phyloP scores from a whole-genome alignment of 2,888 invertebrate species.

The Tetrapedia diversipes region DNA sequence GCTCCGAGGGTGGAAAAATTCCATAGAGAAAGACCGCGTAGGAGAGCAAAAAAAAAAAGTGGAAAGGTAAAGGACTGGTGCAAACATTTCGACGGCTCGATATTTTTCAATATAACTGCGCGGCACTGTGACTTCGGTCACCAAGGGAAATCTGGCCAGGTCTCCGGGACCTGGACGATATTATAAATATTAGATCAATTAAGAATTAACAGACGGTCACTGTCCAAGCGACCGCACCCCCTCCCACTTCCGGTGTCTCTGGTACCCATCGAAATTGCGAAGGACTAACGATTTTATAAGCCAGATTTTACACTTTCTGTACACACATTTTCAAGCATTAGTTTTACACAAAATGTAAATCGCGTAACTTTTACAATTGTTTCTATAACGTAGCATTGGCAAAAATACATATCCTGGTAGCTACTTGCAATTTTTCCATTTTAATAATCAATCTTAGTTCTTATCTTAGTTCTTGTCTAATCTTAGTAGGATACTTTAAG shows the following conservation, averaged over 20 bases:
- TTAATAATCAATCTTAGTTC: no score
- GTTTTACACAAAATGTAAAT: no score
- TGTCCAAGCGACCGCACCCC: slow-evolving; percentile 36
- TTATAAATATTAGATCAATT: slow-evolving; percentile 81
- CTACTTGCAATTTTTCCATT: no score
- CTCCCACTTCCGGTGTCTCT: slow-evolving; percentile 13
- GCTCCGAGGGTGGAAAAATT: slow-evolving; percentile 57
- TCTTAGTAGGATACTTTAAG: no score
- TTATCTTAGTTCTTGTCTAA: no score
- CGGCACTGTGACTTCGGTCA: slow-evolving; percentile 71
- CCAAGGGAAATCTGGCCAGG: slow-evolving; percentile 79
- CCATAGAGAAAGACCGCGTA: slow-evolving; percentile 50
- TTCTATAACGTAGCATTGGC: no score
- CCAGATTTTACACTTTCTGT: slow-evolving; percentile 45
- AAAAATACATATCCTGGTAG: no score
- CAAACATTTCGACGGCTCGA: slow-evolving; percentile 74
- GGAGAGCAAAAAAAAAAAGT: slow-evolving; percentile 47
- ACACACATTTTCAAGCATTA: no score
- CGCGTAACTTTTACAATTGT: no score
- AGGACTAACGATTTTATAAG: slow-evolving; percentile 73
- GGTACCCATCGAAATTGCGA: slow-evolving; percentile 46
- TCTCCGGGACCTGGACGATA: slow-evolving; percentile 69
- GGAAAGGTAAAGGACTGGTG: slow-evolving; percentile 59
- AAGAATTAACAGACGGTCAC: slow-evolving; percentile 73
- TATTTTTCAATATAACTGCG: slow-evolving; percentile 80